phyloP scores from a whole-genome alignment of 2,113 vertebrate species.

The Otocyon megalotis region DNA sequence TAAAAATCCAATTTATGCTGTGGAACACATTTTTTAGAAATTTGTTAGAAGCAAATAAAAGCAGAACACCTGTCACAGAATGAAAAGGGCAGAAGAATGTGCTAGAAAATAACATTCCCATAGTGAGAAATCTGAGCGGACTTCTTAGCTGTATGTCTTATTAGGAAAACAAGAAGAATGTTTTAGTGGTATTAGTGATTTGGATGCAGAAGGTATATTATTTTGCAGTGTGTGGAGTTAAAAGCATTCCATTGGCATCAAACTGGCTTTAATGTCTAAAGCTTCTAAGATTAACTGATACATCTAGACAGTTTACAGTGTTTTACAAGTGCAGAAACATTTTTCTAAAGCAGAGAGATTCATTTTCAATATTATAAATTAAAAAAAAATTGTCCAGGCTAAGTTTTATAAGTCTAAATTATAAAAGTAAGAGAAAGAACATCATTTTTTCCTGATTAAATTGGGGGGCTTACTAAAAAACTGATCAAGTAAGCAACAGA shows the following conservation, averaged over 20 bases:
- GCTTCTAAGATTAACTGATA: neutral
- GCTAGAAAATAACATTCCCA: neutral
- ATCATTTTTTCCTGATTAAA: neutral
- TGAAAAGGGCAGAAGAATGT: neutral
- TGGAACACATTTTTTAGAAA: neutral
- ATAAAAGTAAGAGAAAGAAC: neutral
- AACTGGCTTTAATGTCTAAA: neutral
- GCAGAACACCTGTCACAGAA: neutral
- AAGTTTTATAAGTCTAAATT: neutral
- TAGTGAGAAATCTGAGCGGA: neutral
- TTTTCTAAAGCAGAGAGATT: neutral
- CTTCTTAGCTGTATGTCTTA: neutral
- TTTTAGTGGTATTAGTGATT: neutral
- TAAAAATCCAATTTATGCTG: neutral
- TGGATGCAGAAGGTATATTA: neutral
- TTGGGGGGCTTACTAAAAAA: neutral
- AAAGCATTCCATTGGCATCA: neutral
- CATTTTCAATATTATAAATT: neutral
- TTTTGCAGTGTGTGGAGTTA: neutral
- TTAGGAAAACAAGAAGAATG: neutral
- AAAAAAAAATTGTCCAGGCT: neutral
- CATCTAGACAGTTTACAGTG: neutral
- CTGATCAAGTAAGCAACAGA: neutral
- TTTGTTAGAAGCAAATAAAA: slow-evolving; percentile 56
- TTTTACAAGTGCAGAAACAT: neutral